These are phyloP conservation scores for Atta texana DNA, from an alignment of 1,140 invertebrate genomes.

Conservation along the genomic window DNA sequence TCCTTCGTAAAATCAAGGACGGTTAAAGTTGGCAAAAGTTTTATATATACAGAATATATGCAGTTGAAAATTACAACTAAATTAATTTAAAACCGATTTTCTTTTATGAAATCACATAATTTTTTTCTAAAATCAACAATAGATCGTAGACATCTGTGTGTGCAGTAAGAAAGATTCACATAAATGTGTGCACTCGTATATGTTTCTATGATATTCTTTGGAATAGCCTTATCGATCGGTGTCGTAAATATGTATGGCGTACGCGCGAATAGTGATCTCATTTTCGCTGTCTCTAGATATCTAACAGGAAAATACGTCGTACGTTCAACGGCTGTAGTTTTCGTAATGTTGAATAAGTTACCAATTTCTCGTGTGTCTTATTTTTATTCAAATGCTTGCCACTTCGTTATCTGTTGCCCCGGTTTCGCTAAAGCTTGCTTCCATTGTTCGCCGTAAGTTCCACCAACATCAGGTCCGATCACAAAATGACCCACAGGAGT, in stretches of 20 bases:
- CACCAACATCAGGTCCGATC: conserved; percentile 85
- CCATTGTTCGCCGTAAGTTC: conserved; percentile 84
- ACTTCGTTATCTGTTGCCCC: conserved; percentile 83
- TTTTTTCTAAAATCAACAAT: conserved; percentile 2
- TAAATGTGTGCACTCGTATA: conserved; percentile 8
- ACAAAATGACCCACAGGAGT: conserved; percentile 86
- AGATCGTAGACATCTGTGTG: background rate
- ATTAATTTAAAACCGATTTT: background rate
- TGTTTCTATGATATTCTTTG: conserved; percentile 64
- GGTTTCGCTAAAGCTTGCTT: conserved; percentile 84
- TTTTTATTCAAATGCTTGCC: conserved; percentile 83
- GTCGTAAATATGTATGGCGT: conserved; percentile 59
- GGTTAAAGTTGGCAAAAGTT: conserved; percentile 30
- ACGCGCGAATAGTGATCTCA: conserved; percentile 11
- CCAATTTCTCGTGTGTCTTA: background rate
- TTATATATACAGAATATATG: conserved; percentile 20
- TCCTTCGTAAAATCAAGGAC: conserved; percentile 38
- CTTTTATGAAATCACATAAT: background rate
- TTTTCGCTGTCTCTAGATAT: conserved; percentile 23
- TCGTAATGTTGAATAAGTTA: conserved; percentile 21
- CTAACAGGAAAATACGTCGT: conserved; percentile 41
- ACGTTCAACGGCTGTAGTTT: background rate
- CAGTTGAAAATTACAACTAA: conserved; percentile 5
- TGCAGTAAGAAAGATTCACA: background rate
- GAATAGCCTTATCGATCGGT: conserved; percentile 62